Conservation (phyloP, 2,888 invertebrate genomes). For the Magallana nippona region DNA sequence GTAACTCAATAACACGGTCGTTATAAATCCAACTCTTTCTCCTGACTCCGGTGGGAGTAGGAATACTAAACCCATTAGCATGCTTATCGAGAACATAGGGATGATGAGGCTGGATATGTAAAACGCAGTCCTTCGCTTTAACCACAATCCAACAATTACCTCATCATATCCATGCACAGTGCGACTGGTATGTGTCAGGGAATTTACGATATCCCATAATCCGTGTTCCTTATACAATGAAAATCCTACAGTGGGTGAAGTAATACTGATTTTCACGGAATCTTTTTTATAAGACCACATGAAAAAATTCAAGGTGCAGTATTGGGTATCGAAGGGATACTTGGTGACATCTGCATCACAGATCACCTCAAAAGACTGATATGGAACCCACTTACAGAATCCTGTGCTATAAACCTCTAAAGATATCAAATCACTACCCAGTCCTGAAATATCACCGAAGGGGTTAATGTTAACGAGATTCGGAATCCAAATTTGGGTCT, state of each 20-base stretch:
- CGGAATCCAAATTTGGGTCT: constrained; percentile 49
- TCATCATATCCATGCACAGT: constrained; percentile 31
- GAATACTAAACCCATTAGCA: constrained; percentile 52
- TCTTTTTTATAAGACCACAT: constrained; percentile 35
- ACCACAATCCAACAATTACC: constrained; percentile 33
- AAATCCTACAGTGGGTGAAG: neutral
- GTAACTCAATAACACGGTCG: constrained; percentile 52
- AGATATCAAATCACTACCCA: constrained; percentile 48
- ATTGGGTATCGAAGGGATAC: constrained; percentile 49
- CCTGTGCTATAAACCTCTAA: constrained; percentile 38
- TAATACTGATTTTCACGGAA: constrained; percentile 32
- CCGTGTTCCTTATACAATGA: constrained; percentile 46
- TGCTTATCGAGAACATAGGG: constrained; percentile 50
- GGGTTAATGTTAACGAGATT: constrained; percentile 43
- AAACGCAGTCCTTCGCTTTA: constrained; percentile 50
- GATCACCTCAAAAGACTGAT: constrained; percentile 35
- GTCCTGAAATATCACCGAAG: constrained; percentile 34
- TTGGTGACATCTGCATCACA: constrained; percentile 35
- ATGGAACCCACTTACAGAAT: neutral
- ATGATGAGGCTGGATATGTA: constrained; percentile 48
- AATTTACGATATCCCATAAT: constrained; percentile 40
- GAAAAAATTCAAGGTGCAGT: constrained; percentile 38
- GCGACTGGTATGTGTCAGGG: neutral
- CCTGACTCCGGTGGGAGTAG: constrained; percentile 50
- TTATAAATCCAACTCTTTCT: constrained; percentile 50